phyloP scores from a whole-genome alignment of 2,797 vertebrate genomes.

The Halcyon smyrnensis region DNA sequence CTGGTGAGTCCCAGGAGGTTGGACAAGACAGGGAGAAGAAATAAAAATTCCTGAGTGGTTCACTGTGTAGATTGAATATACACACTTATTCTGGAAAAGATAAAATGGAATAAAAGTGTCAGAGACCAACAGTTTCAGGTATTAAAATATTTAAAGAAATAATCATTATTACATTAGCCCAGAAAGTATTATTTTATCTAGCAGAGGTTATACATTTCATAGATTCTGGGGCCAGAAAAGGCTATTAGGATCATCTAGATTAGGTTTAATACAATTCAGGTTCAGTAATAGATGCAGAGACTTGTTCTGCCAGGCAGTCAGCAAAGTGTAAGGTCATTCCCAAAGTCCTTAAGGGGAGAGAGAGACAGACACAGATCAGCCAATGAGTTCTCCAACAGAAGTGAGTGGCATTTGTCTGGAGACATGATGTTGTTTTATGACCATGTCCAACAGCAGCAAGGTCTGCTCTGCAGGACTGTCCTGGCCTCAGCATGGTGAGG shows the following conservation, averaged over 20 bases:
- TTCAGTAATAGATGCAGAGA: neutral
- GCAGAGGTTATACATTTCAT: neutral
- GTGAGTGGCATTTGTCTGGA: rapidly evolving
- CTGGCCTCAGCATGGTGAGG: rapidly evolving
- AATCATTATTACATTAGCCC: slow-evolving; percentile 22
- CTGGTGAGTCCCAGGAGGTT: neutral
- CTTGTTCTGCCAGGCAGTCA: neutral
- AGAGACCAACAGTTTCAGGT: neutral
- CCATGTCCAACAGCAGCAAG: neutral
- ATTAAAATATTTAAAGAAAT: slow-evolving; percentile 48
- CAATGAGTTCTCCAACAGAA: neutral
- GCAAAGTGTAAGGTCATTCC: neutral
- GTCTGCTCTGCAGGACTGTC: neutral
- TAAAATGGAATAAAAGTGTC: neutral
- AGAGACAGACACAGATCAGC: neutral
- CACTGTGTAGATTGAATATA: neutral
- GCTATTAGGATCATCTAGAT: neutral
- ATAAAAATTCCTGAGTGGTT: neutral
- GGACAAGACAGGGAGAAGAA: neutral
- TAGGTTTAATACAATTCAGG: slow-evolving; percentile 22
- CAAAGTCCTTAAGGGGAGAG: neutral
- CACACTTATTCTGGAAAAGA: neutral
- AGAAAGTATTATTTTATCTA: slow-evolving; percentile 17
- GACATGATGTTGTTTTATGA: rapidly evolving
- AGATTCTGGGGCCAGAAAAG: slow-evolving; percentile 12